Conservation (phyloP, 2,113 vertebrate genomes). For the Leuciscus idus region DNA sequence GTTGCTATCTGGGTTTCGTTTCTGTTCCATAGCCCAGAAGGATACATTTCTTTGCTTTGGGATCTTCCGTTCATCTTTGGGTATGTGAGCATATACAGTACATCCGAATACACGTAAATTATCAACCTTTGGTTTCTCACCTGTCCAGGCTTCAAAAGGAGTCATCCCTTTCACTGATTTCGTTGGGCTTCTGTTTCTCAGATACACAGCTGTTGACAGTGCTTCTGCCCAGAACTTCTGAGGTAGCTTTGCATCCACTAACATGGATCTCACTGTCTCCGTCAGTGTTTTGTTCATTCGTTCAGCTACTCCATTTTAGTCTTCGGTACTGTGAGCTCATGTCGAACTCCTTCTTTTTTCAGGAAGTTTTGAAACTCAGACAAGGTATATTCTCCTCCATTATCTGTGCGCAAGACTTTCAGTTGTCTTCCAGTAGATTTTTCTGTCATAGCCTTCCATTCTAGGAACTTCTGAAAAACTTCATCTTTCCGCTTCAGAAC, state of each 20-base stretch:
- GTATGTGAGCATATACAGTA: too few relatives aligned
- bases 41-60: too few relatives aligned
- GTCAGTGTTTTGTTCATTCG: neutral
- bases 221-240: neutral
- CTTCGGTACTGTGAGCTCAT: neutral
- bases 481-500: too few relatives aligned
- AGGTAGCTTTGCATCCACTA: neutral
- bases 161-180: neutral
- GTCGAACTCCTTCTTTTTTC: neutral
- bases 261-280: neutral
- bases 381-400: conserved; percentile 1
- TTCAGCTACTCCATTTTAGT: neutral
- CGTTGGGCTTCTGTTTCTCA: neutral
- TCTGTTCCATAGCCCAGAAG: too few relatives aligned
- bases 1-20: too few relatives aligned
- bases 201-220: neutral
- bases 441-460: neutral
- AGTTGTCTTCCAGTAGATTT: neutral
- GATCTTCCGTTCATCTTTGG: too few relatives aligned
- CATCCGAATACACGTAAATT: too few relatives aligned
- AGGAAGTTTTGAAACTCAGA: neutral
- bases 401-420: neutral
- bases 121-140: neutral
- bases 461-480: neutral
- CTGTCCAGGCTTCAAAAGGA: neutral